Percentiles rank a stretch among this genome's conserved stretches.
Conservation (phyloP, 2,888 invertebrate species). For the Beris morrisii region DNA sequence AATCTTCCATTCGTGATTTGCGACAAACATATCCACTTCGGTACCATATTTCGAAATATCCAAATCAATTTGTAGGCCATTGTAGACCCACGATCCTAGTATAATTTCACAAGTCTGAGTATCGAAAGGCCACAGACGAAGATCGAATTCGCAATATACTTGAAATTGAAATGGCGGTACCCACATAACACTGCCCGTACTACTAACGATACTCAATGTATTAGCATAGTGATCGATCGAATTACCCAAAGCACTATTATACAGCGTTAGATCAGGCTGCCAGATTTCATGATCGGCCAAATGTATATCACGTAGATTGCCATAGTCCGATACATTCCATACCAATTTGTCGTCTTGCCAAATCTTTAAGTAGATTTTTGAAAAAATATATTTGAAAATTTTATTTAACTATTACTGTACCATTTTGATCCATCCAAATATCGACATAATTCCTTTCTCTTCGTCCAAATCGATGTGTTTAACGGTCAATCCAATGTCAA, state of each 20-base stretch:
- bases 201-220: constrained; percentile 58
- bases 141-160: constrained; percentile 66
- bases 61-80: constrained; percentile 63
- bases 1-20: constrained; percentile 56
- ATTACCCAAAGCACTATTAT: constrained; percentile 68
- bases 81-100: constrained; percentile 75
- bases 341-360: constrained; percentile 75
- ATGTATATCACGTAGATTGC: constrained; percentile 63
- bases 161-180: constrained; percentile 70
- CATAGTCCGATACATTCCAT: constrained; percentile 71
- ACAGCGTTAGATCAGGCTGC: constrained; percentile 74
- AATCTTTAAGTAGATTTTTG: constrained; percentile 58
- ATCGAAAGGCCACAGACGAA: constrained; percentile 76
- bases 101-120: constrained; percentile 66
- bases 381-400: neutral
- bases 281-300: constrained; percentile 74
- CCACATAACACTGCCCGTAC: constrained; percentile 63
- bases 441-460: constrained; percentile 61
- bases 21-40: constrained; percentile 45
- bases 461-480: constrained; percentile 69
- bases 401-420: constrained; percentile 52
- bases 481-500: constrained; percentile 58
- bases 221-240: constrained; percentile 64
- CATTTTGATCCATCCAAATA: constrained; percentile 64
- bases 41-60: constrained; percentile 41